phyloP scores from a whole-genome alignment of 2,113 vertebrate species.

The Ochotona curzoniae region DNA sequence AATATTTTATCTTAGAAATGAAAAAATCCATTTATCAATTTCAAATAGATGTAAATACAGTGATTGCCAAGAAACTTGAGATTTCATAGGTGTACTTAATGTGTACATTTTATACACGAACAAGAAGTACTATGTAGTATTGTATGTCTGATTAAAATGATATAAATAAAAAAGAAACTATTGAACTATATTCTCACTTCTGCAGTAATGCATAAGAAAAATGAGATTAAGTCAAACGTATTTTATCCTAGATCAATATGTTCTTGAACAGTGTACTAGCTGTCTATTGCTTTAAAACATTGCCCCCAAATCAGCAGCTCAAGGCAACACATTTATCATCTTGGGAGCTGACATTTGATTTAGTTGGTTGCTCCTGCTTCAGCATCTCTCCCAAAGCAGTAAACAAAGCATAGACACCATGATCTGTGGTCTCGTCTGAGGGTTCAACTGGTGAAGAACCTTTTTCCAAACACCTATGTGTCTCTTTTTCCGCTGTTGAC shows the following conservation, averaged over 20 bases:
- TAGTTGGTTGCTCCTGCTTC: not conserved
- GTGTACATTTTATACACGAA: too few relatives aligned
- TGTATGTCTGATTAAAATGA: too few relatives aligned
- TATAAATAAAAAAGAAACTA: too few relatives aligned
- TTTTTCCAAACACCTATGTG: constrained; percentile 1
- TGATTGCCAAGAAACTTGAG: too few relatives aligned
- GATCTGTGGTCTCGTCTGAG: not conserved
- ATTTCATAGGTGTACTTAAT: too few relatives aligned
- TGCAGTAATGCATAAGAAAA: constrained; percentile 20
- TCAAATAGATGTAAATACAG: too few relatives aligned
- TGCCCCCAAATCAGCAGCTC: not conserved
- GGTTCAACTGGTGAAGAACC: not conserved
- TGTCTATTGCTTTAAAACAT: constrained; percentile 43
- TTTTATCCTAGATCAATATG: constrained; percentile 2
- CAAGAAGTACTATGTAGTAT: too few relatives aligned
- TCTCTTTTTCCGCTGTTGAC: not conserved
- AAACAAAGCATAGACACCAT: not conserved
- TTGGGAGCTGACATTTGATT: not conserved
- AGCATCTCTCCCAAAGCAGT: not conserved
- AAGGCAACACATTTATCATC: not conserved
- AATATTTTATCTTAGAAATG: too few relatives aligned
- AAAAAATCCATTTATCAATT: too few relatives aligned
- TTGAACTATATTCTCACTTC: constrained; percentile 48
- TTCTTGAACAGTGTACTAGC: not conserved
- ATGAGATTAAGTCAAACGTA: not conserved